These are phyloP conservation scores for Pseudobourletiella spinata DNA, from an alignment of 1,140 invertebrate species.

Conservation along the genomic window DNA sequence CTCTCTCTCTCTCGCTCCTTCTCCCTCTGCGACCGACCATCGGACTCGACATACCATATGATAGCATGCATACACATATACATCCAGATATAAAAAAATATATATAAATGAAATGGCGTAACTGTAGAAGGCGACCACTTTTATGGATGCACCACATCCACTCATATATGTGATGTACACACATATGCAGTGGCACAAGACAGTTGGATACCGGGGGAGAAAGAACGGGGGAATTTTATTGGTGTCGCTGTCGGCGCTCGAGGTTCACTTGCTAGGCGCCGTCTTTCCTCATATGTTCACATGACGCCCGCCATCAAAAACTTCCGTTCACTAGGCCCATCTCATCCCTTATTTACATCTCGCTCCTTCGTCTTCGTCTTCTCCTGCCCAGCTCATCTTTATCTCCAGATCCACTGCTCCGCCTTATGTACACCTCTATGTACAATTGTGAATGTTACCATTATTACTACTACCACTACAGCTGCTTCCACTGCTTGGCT, in stretches of 20 bases:
- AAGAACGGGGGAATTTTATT: slow-evolving; percentile 32
- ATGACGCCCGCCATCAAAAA: slow-evolving; percentile 32
- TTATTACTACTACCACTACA: no score
- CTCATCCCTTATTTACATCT: slow-evolving; percentile 7
- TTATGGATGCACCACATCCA: slow-evolving; percentile 25
- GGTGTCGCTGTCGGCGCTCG: slow-evolving; percentile 36
- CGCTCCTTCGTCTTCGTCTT: slow-evolving; percentile 16
- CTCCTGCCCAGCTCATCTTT: background rate
- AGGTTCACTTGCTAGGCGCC: slow-evolving; percentile 35
- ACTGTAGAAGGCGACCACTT: slow-evolving; percentile 18
- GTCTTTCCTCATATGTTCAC: slow-evolving; percentile 30
- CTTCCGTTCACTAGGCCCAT: background rate
- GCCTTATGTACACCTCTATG: background rate
- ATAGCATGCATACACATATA: no score
- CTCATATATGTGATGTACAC: slow-evolving; percentile 14
- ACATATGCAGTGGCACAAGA: background rate
- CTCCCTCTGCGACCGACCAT: no score
- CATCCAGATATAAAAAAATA: no score
- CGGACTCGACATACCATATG: background rate
- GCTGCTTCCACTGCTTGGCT: no score
- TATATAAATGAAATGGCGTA: no score
- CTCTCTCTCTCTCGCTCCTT: no score
- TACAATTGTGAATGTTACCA: no score
- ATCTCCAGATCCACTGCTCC: background rate
- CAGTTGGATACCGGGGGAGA: slow-evolving; percentile 7